Evolutionary conservation across 1,140 invertebrate genomes (phyloP).

Genomic region (Saccostrea glomerata): DNA sequence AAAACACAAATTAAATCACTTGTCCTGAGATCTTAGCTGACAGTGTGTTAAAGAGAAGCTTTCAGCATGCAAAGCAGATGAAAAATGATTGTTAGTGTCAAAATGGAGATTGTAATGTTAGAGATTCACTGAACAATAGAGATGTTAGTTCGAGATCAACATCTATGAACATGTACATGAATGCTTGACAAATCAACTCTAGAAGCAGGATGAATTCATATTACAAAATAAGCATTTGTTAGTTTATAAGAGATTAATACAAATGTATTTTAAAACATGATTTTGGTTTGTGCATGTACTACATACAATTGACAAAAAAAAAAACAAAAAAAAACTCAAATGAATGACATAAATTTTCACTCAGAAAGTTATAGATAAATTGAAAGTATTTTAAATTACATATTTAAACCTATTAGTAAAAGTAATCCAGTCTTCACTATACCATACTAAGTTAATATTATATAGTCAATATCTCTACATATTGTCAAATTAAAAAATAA

Average conservation of each 20-base stretch:
- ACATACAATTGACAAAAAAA: background rate
- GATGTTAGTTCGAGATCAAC: no score
- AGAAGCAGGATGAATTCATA: background rate
- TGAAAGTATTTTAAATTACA: background rate
- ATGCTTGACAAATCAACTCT: background rate
- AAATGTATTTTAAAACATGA: background rate
- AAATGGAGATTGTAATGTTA: no score
- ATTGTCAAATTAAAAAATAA: background rate
- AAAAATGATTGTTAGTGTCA: background rate
- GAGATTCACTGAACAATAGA: no score
- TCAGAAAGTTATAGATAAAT: background rate
- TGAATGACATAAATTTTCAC: background rate
- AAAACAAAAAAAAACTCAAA: no score
- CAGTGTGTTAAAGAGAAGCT: background rate
- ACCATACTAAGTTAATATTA: background rate
- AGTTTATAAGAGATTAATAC: background rate
- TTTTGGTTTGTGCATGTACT: background rate
- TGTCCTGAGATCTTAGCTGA: background rate
- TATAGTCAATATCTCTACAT: background rate
- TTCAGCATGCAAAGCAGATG: slow-evolving; percentile 8
- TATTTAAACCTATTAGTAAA: background rate
- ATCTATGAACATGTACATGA: background rate
- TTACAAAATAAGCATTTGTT: background rate
- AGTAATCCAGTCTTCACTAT: background rate
- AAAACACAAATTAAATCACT: background rate